Evolutionary conservation across 2,888 invertebrate genomes (phyloP), one percentile per base, ranked within the genome.

Genomic region (Exephanes ischioxanthus): DNA sequence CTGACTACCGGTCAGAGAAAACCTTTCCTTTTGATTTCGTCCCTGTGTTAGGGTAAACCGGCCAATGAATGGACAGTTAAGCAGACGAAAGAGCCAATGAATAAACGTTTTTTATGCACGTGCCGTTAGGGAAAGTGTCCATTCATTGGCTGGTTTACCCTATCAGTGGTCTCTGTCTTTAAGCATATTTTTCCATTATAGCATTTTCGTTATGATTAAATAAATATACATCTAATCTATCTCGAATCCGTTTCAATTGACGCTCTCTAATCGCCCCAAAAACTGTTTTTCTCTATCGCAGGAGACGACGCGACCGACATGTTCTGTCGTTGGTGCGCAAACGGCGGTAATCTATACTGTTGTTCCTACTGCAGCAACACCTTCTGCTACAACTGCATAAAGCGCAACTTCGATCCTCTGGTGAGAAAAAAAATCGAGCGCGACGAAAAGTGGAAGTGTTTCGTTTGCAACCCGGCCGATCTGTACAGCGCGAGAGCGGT

Each of bases 241-340:
- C 45, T 14, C 3, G 0, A 48, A 48, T 48, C 5, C 3, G 45
- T 48, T 48, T 55, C 7, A 7, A 55, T 22, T 1, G 55, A 19
- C 55, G 16, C 14, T 55, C 4, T 55, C 53, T 55, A 55, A 55
- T 9, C 53, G 6, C 53, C 53, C 0, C 53, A 22, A 55, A 55
- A 61, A 16, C 45, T 11, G 41, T 41, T 67, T 67, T 80, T 80
- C 75, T 67, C 22, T 72, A 67, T 37, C 33, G 37, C 84, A 94
- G 94, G 97, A 72, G 97, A 97, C 92, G 97, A 97, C 94, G 97
- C 97, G 33, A 97, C 97, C 19, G 97, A 97, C 92, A 94, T 97
- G 85, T 97, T 97, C 91, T 97, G 97, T 89, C 95, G 97, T 71
- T 97, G 97, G 97, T 97, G 97, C 91, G 97, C 97, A 0, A 97